phyloP scores from a whole-genome alignment of 1,140 invertebrate species.

The Drosophila sturtevanti region DNA sequence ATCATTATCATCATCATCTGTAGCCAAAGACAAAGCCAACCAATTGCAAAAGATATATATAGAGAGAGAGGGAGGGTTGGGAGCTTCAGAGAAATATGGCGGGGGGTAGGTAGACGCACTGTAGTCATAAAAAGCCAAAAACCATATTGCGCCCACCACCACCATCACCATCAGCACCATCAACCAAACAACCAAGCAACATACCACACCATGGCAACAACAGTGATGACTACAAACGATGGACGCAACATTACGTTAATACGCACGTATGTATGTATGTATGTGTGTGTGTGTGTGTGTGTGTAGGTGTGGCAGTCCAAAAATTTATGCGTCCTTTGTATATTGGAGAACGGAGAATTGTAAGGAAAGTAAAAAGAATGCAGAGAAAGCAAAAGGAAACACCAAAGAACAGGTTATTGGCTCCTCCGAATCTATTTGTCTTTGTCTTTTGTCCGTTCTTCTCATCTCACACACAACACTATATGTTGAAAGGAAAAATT shows the following conservation, averaged over 20 bases:
- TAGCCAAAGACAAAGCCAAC: slow-evolving; percentile 18
- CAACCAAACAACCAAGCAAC: too few species aligned
- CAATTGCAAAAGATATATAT: too few species aligned
- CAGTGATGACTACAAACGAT: too few species aligned
- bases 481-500: too few species aligned
- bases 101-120: background rate
- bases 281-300: background rate
- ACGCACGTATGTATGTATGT: too few species aligned
- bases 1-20: background rate
- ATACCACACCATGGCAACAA: too few species aligned
- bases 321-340: slow-evolving; percentile 59
- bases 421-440: slow-evolving; percentile 39
- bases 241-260: too few species aligned
- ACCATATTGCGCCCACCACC: slow-evolving; percentile 11
- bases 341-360: background rate
- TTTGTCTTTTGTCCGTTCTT: slow-evolving; percentile 12
- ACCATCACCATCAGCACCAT: background rate
- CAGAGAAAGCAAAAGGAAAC: background rate
- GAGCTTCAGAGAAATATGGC: background rate
- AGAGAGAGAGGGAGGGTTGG: too few species aligned
- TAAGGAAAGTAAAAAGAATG: background rate
- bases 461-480: too few species aligned
- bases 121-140: slow-evolving; percentile 64
- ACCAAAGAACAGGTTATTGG: slow-evolving; percentile 52
- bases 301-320: slow-evolving; percentile 16